Percentiles rank a stretch among this genome's conserved stretches.
Conservation (phyloP, 53 echinoderm and acorn worm genomes). For the Paelopatides confundens region DNA sequence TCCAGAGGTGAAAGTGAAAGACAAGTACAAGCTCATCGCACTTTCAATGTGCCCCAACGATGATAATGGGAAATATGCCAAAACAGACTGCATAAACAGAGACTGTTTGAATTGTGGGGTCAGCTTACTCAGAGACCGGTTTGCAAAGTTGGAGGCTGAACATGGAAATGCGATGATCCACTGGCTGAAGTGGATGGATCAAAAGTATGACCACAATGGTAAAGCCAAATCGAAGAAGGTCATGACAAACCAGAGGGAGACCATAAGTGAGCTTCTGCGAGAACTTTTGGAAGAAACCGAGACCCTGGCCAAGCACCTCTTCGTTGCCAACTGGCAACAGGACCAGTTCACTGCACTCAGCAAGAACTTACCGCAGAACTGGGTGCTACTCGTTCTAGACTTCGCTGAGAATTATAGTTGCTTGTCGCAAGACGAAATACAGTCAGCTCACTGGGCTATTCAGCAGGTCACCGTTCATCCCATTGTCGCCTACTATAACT, state of each 20-base stretch:
- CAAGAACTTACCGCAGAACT: conserved; percentile 47
- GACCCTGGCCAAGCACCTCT: conserved; percentile 36
- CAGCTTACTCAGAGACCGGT: background rate
- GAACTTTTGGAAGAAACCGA: conserved; percentile 24
- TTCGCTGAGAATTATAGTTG: conserved; percentile 71
- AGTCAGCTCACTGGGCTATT: background rate
- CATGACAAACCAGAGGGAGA: background rate
- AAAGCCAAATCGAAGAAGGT: background rate
- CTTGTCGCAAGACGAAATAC: background rate
- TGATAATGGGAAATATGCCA: background rate
- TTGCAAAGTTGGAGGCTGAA: background rate
- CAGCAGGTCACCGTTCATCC: conserved; percentile 54
- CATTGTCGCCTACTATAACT: conserved; percentile 59
- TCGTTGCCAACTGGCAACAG: conserved; percentile 49
- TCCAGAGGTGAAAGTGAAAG: conserved; percentile 44
- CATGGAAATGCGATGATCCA: conserved; percentile 5
- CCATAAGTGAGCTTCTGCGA: background rate
- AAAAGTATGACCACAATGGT: background rate
- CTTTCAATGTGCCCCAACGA: background rate
- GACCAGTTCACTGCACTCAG: conserved; percentile 44
- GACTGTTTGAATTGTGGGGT: background rate
- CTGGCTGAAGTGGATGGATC: conserved; percentile 17
- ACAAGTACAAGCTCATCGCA: background rate
- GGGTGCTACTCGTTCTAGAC: conserved; percentile 62
- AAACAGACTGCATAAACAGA: background rate